Conservation (phyloP, 2,888 invertebrate genomes). For the Dicranocentrus wangi region DNA sequence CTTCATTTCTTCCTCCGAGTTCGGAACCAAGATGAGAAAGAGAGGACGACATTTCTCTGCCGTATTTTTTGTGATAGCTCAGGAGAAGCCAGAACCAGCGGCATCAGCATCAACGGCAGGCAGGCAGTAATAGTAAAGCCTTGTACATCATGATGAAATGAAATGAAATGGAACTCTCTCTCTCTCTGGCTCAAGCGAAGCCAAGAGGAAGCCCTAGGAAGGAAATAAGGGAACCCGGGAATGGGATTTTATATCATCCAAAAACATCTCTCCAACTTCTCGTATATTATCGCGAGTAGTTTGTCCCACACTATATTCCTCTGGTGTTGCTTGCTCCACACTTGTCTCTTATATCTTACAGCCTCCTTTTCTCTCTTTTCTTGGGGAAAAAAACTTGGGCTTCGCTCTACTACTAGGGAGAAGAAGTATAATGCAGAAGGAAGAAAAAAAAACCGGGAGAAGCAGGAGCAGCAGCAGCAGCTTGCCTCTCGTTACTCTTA, state of each 20-base stretch:
- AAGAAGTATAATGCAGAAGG: not conserved
- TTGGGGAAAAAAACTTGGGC: no score
- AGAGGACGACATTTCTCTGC: constrained; percentile 64
- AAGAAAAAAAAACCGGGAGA: constrained; percentile 1
- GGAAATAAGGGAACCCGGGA: constrained; percentile 65
- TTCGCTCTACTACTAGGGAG: not conserved
- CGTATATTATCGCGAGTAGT: constrained; percentile 57
- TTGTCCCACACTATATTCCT: constrained; percentile 34
- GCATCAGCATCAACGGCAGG: constrained; percentile 62
- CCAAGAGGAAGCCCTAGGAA: constrained; percentile 59
- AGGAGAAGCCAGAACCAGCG: constrained; percentile 44
- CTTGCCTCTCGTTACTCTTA: constrained; percentile 42
- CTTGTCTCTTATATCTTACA: constrained; percentile 16
- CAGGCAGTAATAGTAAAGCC: constrained; percentile 63
- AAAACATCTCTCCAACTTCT: constrained; percentile 64
- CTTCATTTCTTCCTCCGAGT: constrained; percentile 37
- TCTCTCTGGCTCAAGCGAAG: constrained; percentile 48
- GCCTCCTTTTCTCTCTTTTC: no score
- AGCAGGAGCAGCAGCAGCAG: constrained; percentile 46
- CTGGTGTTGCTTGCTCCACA: constrained; percentile 7
- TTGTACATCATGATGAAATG: constrained; percentile 67
- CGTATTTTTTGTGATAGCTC: constrained; percentile 64
- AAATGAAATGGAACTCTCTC: constrained; percentile 62
- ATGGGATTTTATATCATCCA: constrained; percentile 67
- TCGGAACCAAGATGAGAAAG: constrained; percentile 42